Percentiles rank a stretch among this genome's conserved stretches.
These are phyloP conservation scores for Limosa lapponica DNA, from an alignment of 2,797 vertebrate genomes.

Conservation along the genomic window DNA sequence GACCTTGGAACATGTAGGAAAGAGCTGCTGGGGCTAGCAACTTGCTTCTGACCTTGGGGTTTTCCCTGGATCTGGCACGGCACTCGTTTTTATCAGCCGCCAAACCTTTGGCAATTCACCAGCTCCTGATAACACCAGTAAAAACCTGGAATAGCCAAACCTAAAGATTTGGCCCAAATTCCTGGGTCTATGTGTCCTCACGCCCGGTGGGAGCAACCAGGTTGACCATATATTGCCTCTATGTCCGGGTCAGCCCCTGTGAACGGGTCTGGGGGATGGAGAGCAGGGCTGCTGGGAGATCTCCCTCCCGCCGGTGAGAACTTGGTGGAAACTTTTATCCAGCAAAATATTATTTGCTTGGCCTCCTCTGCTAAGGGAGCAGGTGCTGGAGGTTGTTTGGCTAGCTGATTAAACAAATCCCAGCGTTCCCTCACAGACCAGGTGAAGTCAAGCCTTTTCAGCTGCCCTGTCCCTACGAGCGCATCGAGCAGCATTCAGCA, in stretches of 20 bases:
- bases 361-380: background rate
- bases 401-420: slow-evolving; percentile 46
- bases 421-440: background rate
- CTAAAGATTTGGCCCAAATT: background rate
- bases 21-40: background rate
- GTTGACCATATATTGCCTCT: background rate
- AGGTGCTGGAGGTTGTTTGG: slow-evolving; percentile 32
- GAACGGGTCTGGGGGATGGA: background rate
- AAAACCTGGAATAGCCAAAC: slow-evolving; percentile 1
- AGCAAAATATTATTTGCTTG: background rate
- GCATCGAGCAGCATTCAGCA: background rate
- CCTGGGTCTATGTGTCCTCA: background rate
- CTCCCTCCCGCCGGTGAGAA: background rate
- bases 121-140: background rate
- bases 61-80: slow-evolving; percentile 25
- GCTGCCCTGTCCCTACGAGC: background rate
- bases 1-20: background rate
- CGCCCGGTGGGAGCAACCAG: background rate
- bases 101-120: slow-evolving; percentile 28
- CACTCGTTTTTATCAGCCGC: background rate
- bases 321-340: background rate
- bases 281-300: background rate
- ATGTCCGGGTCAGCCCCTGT: background rate
- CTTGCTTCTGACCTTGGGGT: background rate
- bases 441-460: background rate